These are phyloP conservation scores for Arge pagana DNA, from an alignment of 2,888 invertebrate species.

Conservation along the genomic window DNA sequence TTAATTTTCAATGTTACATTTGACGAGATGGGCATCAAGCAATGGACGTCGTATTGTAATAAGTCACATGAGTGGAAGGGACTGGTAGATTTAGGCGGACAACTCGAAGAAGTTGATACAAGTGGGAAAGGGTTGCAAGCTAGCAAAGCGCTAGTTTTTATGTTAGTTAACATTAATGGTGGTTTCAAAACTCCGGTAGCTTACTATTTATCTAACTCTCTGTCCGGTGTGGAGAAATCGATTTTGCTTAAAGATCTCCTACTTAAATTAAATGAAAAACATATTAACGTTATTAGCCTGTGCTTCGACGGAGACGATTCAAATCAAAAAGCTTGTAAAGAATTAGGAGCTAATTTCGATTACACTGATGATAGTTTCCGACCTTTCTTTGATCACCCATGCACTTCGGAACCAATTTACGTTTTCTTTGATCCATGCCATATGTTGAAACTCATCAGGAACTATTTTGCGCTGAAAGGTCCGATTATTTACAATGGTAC, in stretches of 20 bases:
- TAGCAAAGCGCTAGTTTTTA: slow-evolving; percentile 10
- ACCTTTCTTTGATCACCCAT: slow-evolving; percentile 13
- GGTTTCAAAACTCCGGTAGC: neutral
- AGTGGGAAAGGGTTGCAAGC: neutral
- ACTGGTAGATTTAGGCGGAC: slow-evolving; percentile 10
- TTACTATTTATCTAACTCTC: neutral
- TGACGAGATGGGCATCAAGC: slow-evolving; percentile 11
- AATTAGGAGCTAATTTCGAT: neutral
- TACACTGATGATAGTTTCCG: neutral
- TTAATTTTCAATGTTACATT: slow-evolving; percentile 2
- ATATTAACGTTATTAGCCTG: neutral
- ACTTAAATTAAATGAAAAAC: neutral
- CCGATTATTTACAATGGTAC: slow-evolving; percentile 5
- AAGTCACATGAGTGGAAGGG: slow-evolving; percentile 7
- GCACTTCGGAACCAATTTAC: neutral
- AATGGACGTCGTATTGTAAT: neutral
- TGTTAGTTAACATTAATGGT: slow-evolving; percentile 5
- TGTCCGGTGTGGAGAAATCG: neutral
- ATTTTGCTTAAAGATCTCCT: neutral
- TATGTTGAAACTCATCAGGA: slow-evolving; percentile 3
- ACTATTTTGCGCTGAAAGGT: slow-evolving; percentile 5
- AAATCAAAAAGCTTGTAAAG: neutral
- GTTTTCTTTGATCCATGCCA: slow-evolving; percentile 19
- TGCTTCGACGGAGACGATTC: neutral
- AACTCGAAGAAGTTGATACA: neutral